Conservation (phyloP, 2,113 vertebrate genomes). For the Pontoporia blainvillei region DNA sequence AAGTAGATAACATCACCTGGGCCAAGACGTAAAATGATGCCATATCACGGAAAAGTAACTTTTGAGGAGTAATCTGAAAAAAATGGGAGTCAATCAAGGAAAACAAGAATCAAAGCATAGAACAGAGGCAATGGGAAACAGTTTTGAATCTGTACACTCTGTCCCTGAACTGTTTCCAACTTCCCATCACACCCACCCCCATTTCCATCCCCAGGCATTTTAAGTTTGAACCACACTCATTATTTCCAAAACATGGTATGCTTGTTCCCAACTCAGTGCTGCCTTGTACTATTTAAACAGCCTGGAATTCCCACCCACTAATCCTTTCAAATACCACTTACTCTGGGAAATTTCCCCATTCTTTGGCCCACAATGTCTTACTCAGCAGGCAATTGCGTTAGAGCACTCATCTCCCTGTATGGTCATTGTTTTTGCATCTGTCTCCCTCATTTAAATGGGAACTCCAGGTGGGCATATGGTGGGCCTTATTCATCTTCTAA, state of each 20-base stretch:
- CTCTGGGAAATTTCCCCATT: background rate
- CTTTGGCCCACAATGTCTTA: background rate
- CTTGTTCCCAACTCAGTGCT: background rate
- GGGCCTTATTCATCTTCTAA: background rate
- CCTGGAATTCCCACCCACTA: background rate
- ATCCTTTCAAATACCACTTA: slow-evolving; percentile 15
- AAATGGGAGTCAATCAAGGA: background rate
- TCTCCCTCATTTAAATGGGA: background rate
- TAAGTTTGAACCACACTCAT: background rate
- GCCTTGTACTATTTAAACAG: background rate
- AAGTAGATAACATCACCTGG: background rate
- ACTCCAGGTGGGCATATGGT: background rate
- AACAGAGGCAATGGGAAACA: background rate
- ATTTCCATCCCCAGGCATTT: background rate
- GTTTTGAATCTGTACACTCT: background rate
- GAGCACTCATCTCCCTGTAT: background rate
- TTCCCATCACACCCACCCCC: background rate
- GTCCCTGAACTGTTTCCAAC: background rate
- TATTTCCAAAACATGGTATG: background rate
- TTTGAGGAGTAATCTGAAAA: background rate
- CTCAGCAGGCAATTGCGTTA: background rate
- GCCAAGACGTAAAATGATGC: background rate
- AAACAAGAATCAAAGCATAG: background rate
- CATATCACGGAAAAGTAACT: background rate
- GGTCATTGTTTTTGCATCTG: background rate